Base-by-base conservation (phyloP, 2,113 vertebrate genomes). In the Heterochromis multidens region DNA sequence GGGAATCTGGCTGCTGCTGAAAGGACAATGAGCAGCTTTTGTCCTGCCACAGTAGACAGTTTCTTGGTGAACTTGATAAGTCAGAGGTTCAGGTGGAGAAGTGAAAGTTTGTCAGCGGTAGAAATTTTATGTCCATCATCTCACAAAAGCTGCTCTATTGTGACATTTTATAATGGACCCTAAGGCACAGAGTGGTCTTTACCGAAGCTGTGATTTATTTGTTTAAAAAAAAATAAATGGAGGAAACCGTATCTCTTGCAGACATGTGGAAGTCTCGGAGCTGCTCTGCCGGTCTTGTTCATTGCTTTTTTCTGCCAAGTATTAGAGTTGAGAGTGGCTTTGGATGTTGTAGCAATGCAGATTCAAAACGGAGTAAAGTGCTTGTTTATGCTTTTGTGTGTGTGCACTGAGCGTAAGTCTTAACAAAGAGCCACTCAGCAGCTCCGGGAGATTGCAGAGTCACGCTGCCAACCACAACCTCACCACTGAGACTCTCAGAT, bases 1-100 rank as follows among this genome's bases (percentile, higher is more conserved):
- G 60, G 46, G 74, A 90, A 89, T 90, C 82, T 86, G 84, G 88
- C 87, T 82, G 77, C 82, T 63, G 82, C 82, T 77, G 79, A 74
- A 63, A 81, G 81, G 84, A 91, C 90, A 85, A 83, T 85, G 84
- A 83, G 27, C 29, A 77, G 57, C 83, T 90, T 90, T 84, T 78
- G 63, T 87, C 70, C 83, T 77, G 67, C 80, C 77, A 65, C 14
- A 21, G 2, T 59, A 9, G 3, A 13, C 46, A 84, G 62, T 76
- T 90, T 83, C 76, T 58, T 72, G 27, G 54, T 80, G 52, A 63
- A 84, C 35, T 63, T 19, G 56, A 84, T 85, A 40, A 74, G 46
- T 74, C 46, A 54, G 4, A 63, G 46, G 27, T 62, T 83, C 60
- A 57, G 29, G 8, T 62, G 62, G 23, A 82, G 54, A 63, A 25